A percentile compares a stretch with the other conserved stretches of the same genome.
Conservation (phyloP, 2,888 invertebrate genomes). For the Oasisia sp. region DNA sequence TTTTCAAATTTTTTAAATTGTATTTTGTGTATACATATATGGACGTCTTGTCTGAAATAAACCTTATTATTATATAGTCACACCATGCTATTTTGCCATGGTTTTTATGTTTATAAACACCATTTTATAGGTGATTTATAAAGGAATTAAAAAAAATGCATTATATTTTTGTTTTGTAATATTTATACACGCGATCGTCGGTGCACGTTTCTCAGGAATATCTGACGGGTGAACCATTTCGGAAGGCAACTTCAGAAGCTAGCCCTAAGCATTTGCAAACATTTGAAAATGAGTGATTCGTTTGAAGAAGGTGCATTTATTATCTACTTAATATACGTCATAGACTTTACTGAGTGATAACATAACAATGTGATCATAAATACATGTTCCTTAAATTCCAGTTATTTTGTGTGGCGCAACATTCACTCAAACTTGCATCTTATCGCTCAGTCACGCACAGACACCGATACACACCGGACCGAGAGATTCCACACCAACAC, state of each 20-base stretch:
- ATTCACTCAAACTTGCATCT: background rate
- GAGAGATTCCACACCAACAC: too few relatives aligned
- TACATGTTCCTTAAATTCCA: background rate
- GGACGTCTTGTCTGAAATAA: too few relatives aligned
- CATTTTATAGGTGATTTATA: too few relatives aligned
- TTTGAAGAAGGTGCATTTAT: constrained; percentile 1
- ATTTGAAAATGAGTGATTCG: background rate
- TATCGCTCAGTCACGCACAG: background rate
- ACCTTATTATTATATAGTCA: too few relatives aligned
- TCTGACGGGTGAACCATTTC: background rate
- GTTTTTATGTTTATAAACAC: too few relatives aligned
- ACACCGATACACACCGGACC: too few relatives aligned
- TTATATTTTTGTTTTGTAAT: background rate
- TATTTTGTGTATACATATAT: too few relatives aligned
- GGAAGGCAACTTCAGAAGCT: background rate
- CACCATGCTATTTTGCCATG: too few relatives aligned
- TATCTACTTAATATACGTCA: background rate
- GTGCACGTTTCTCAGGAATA: too few relatives aligned
- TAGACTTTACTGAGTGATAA: background rate
- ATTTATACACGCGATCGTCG: too few relatives aligned
- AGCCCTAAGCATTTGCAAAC: background rate
- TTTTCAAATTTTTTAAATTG: too few relatives aligned
- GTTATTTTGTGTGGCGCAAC: background rate
- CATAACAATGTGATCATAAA: background rate
- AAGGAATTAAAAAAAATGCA: too few relatives aligned